Percentiles rank a stretch among this genome's conserved stretches.
Conservation (phyloP, 1,140 invertebrate species). For the Magallana gigas region DNA sequence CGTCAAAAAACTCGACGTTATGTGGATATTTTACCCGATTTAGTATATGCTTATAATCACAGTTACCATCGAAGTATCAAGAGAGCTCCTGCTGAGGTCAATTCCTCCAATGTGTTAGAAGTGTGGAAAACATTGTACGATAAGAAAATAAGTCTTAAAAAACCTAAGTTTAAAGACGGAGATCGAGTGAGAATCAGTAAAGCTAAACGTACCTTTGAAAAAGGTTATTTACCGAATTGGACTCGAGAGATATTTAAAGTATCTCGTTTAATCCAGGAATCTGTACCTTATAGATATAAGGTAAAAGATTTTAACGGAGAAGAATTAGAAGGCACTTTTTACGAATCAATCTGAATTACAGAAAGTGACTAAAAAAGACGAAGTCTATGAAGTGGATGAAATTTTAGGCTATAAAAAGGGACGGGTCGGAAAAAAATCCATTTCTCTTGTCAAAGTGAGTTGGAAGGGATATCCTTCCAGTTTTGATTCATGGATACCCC, state of each 20-base stretch:
- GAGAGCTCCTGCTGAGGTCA: constrained; percentile 8
- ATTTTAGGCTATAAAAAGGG: neutral
- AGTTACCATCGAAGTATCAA: constrained; percentile 22
- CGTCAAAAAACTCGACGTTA: constrained; percentile 22
- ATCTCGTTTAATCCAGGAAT: neutral
- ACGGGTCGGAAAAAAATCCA: neutral
- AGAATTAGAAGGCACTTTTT: constrained; percentile 39
- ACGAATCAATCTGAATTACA: constrained; percentile 41
- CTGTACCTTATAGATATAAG: neutral
- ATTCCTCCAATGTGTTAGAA: neutral
- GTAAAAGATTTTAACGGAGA: constrained; percentile 28
- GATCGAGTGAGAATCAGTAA: constrained; percentile 48
- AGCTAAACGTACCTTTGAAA: constrained; percentile 50
- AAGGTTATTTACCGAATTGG: constrained; percentile 52
- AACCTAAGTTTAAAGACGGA: neutral
- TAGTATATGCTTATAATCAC: constrained; percentile 40
- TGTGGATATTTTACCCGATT: constrained; percentile 39
- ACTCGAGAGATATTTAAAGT: constrained; percentile 13
- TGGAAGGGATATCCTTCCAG: constrained; percentile 26
- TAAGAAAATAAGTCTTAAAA: neutral
- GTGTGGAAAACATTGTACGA: constrained; percentile 32
- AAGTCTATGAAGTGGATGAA: constrained; percentile 6
- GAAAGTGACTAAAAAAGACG: neutral
- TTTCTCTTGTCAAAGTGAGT: neutral
- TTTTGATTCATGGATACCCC: constrained; percentile 3